Base-by-base conservation (phyloP, 1,140 invertebrate species). In the Eumaeus atala region DNA sequence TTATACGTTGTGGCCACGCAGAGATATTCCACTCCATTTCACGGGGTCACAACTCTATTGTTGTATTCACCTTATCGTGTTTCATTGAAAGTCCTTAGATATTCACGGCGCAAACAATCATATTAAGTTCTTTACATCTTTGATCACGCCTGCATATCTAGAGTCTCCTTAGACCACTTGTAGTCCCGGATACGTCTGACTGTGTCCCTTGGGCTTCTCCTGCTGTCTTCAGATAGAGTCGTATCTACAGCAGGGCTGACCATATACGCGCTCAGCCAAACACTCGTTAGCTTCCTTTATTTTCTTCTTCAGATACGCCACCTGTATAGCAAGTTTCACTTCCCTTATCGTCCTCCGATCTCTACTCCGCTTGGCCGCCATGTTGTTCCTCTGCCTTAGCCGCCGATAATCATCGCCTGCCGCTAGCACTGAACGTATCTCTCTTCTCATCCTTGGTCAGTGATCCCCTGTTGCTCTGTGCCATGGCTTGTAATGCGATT, bases 331-430 rank as follows among this genome's bases (percentile, higher is more conserved):
- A 12, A 98, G 94, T 72, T 97, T 95, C 56, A 98, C 95, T 76
- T 98, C 97, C 74, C 98, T 96, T 10, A 93, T 91, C 65, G 96
- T 90, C 53, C 97, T 89, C 0, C 95, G 92, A 68, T 99, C 97
- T 37, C 97, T 89, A 0, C 96, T 98, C 54, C 96, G 90, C 80
- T 99, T 99, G 0, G 97, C 97, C 0, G 97, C 97, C 63, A 95
- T 95, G 77, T 99, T 99, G 76, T 99, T 98, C 76, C 97, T 97
- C 54, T 93, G 91, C 9, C 97, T 87, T 56, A 95, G 90, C 71
- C 97, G 95, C 88, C 93, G 93, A 73, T 98, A 98, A 0, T 92
- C 91, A 72, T 97, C 95, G 18, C 90, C 70, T 0, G 56, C 59
- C 3, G 75, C 73, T 18, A 85, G 78, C 11, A 77, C 80, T 3